Evolutionary conservation across 2,888 invertebrate genomes (phyloP), one percentile per base, ranked within the genome.

Genomic region (Drosophila tanythrix): DNA sequence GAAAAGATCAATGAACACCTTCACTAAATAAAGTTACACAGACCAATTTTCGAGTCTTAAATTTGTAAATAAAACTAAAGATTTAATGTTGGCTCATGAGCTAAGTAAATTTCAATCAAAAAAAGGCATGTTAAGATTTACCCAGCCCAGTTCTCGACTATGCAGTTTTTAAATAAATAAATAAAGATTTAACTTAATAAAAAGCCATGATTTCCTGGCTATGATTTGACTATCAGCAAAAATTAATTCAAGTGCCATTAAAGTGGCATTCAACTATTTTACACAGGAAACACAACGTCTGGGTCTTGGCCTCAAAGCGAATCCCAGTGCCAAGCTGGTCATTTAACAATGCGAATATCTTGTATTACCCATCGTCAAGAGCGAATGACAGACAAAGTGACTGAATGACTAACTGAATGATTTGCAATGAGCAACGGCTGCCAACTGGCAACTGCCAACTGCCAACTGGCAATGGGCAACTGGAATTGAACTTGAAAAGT

Each of bases 401-500:
- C 52, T 59, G 72, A 55, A 40, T 68, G 75, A 51, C 48, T 62
- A 63, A 52, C 67, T 85, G 90, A 90, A 90, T 88, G 90, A 87
- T 88, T 83, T 81, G 82, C 85, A 73, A 74, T 61, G 74, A 66
- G 63, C 70, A 67, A 71, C 55, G 40, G 40, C 38, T 55, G 25
- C 36, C 70, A 40, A 38, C 67, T 31, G 52, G 40, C 29, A 43
- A 36, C 35, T 35, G 65, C n/a, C 38, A 38, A 70, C 56, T 53
- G 25, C 33, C 70, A 46, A 33, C 55, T 15, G 43, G 29, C 48
- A 46, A 56, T 29, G 21, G 51, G 50, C 38, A 25, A 69, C 43
- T 18, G 35, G 62, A 79, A 81, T 90, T 88, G 85, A 85, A 87
- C 87, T 87, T 90, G 87, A 90, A 87, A 90, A 76, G 77, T 83